Evolutionary conservation across 2,113 vertebrate genomes (phyloP).

Genomic region (Merops nubicus): DNA sequence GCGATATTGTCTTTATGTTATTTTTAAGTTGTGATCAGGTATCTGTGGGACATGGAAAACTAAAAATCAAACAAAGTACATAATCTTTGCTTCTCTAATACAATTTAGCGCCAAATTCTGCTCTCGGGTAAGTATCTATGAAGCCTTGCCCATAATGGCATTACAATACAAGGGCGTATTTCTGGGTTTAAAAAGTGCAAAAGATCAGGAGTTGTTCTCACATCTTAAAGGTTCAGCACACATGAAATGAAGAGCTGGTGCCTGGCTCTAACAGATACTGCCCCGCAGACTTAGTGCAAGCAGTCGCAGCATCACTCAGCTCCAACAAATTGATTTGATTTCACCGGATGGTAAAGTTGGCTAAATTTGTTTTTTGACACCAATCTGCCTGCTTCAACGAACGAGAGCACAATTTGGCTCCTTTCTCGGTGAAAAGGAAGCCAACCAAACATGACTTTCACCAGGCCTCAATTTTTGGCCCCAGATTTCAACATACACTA

Average conservation of each 20-base stretch:
- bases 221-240: background rate
- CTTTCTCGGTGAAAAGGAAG: background rate
- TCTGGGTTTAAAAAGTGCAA: background rate
- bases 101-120: constrained; percentile 49
- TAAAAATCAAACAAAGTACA: constrained; percentile 36
- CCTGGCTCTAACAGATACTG: rapidly evolving
- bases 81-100: constrained; percentile 1
- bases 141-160: background rate
- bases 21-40: constrained; percentile 48
- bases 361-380: background rate
- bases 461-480: constrained; percentile 1
- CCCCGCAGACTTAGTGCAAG: background rate
- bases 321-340: background rate
- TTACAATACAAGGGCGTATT: background rate
- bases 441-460: constrained; percentile 34
- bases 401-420: constrained; percentile 62
- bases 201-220: background rate
- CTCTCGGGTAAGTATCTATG: constrained; percentile 13
- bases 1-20: constrained; percentile 63
- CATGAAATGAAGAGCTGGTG: background rate
- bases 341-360: background rate
- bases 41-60: constrained; percentile 52
- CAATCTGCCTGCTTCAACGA: background rate
- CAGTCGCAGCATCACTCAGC: background rate
- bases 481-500: constrained; percentile 39